Conservation (phyloP, 2,797 vertebrate species). For the Protosalanx chinensis region DNA sequence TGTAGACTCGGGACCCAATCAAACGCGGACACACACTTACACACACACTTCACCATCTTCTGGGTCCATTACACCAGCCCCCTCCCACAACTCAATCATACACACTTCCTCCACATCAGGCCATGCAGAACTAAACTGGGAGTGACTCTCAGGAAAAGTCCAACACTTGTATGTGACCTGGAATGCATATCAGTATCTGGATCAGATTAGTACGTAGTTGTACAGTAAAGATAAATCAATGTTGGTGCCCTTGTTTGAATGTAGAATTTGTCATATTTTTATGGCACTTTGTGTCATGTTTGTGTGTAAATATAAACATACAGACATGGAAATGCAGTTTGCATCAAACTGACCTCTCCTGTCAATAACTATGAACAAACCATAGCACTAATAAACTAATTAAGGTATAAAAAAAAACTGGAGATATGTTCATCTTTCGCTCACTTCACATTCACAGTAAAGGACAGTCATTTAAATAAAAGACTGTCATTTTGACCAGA, state of each 20-base stretch:
- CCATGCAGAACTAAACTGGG: not conserved
- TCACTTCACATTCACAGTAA: too few species aligned
- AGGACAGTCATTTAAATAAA: too few species aligned
- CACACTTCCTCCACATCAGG: conserved; percentile 8
- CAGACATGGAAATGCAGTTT: conserved; percentile 1
- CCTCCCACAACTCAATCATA: conserved; percentile 7
- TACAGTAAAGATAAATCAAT: not conserved
- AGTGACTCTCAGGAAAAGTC: not conserved
- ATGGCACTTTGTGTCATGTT: not conserved
- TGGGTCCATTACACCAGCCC: conserved; percentile 31
- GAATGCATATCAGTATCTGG: not conserved
- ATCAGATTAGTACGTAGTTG: not conserved
- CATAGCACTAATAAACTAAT: too few species aligned
- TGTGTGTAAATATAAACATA: conserved; percentile 16
- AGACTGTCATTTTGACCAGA: too few species aligned
- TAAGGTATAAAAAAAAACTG: too few species aligned
- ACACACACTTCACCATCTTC: conserved; percentile 25
- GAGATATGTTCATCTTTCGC: too few species aligned
- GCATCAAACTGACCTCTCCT: too few species aligned
- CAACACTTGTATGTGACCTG: not conserved
- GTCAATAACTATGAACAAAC: too few species aligned
- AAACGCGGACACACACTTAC: conserved; percentile 18
- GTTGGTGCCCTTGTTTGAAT: not conserved
- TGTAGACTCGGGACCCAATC: conserved; percentile 51
- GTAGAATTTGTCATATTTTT: not conserved